Base-by-base conservation (phyloP, 2,888 invertebrate species). In the Macaria liturata region DNA sequence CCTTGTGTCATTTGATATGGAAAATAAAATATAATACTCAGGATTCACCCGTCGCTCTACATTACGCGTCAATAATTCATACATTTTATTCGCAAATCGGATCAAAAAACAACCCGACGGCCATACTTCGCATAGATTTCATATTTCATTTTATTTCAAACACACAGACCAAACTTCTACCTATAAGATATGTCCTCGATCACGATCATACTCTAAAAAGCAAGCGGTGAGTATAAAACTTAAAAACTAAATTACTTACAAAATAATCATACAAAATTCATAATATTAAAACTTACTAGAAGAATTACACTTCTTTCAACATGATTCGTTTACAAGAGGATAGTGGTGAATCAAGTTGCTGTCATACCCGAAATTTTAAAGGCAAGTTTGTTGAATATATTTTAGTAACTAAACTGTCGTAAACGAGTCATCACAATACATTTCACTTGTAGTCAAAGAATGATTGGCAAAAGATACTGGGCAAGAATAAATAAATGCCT, bases 161-260 rank as follows among this genome's bases (percentile, higher is more conserved):
- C 85, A 88, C 84, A 87, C 80, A 68, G 79, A 82, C 82, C 83
- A 81, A 84, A 84, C 81, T 71, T 86, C 88, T 91, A 91, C 81
- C 88, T 91, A 67, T 78, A 86, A 89, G 91, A 91, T 91, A 91
- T 91, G 91, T 91, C 81, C 88, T 88, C 79, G 80, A 88, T 91
- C 91, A 91, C 91, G 84, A 81, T 84, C 80, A 80, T 83, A 71
- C 52, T 77, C 80, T 84, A 86, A 76, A 8, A 82, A 84, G 84
- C 88, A 84, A 88, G 90, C 89, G 73, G 81, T 81, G 81, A 78
- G 75, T 74, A 64, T 57, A 68, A 67, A 69, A 72, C 48, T 60
- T 62, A 66, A 65, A 62, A 55, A 49, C 53, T 55, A 59, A 60
- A 51, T 37, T 63, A 58, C 59, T 61, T 64, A 61, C 59, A 61